These are phyloP conservation scores for Brachionus rubens DNA, from an alignment of 1,140 invertebrate genomes.

Conservation along the genomic window DNA sequence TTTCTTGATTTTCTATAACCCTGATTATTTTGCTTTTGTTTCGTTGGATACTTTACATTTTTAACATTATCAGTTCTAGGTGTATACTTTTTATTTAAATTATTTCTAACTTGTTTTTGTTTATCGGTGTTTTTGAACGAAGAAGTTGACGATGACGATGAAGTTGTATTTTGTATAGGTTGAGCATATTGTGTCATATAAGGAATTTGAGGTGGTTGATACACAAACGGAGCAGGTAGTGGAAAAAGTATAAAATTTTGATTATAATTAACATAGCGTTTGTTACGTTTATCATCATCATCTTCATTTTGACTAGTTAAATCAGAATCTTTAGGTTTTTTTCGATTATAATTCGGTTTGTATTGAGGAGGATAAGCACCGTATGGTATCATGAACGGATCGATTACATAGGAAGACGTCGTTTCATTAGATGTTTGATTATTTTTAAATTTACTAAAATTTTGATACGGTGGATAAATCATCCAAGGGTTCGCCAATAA, in stretches of 20 bases:
- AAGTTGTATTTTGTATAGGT: too few relatives aligned
- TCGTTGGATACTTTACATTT: too few relatives aligned
- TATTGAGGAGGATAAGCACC: background rate
- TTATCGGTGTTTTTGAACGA: too few relatives aligned
- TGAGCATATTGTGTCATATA: background rate
- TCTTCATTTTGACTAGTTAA: slow-evolving; percentile 27
- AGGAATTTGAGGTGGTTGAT: background rate
- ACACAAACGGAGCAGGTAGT: background rate
- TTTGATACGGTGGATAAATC: background rate
- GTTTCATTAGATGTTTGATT: slow-evolving; percentile 18
- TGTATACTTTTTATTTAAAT: too few relatives aligned
- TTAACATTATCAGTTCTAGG: background rate
- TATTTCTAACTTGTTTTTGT: too few relatives aligned
- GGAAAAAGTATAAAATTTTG: slow-evolving; percentile 16
- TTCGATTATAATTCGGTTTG: background rate
- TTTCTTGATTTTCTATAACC: background rate
- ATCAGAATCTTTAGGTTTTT: background rate
- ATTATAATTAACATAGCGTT: background rate
- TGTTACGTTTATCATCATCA: background rate
- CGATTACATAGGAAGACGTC: background rate
- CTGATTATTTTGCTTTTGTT: too few relatives aligned
- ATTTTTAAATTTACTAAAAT: background rate
- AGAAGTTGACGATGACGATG: too few relatives aligned
- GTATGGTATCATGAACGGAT: background rate
- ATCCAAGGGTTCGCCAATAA: slow-evolving; percentile 2